A percentile compares a stretch with the other conserved stretches of the same genome.
phyloP scores from a whole-genome alignment of 2,888 invertebrate species.

The Agrotis puta region DNA sequence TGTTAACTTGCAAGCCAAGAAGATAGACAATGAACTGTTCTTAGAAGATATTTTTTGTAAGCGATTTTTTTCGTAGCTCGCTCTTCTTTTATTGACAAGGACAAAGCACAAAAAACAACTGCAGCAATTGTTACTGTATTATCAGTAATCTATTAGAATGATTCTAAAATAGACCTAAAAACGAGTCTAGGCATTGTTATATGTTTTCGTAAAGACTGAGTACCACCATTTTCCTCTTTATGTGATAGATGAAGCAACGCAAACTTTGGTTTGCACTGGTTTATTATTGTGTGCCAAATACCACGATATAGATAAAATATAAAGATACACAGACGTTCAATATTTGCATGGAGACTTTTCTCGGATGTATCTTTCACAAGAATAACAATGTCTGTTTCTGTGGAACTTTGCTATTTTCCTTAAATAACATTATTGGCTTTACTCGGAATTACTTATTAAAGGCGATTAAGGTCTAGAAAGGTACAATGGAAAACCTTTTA shows the following conservation, averaged over 20 bases:
- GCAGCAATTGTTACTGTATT: neutral
- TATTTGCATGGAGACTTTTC: conserved; percentile 39
- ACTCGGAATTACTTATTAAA: neutral
- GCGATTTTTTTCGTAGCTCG: conserved; percentile 19
- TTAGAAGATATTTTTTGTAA: conserved; percentile 18
- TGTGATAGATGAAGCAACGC: conserved; percentile 28
- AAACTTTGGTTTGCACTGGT: conserved; percentile 57
- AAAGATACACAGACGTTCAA: conserved; percentile 42
- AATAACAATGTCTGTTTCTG: conserved; percentile 12
- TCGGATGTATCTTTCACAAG: conserved; percentile 14
- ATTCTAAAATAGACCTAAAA: conserved; percentile 20
- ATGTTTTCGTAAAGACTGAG: conserved; percentile 10
- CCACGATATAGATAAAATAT: conserved; percentile 29
- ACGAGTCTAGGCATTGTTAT: conserved; percentile 7
- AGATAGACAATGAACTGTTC: neutral
- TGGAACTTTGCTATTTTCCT: conserved; percentile 19
- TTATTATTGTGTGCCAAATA: conserved; percentile 62
- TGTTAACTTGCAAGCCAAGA: neutral
- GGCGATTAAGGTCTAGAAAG: conserved; percentile 12
- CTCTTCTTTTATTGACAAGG: conserved; percentile 24
- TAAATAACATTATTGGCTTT: conserved; percentile 7
- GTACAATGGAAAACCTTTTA: conserved; percentile 9
- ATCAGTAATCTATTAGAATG: conserved; percentile 9
- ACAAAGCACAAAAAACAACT: conserved; percentile 6
- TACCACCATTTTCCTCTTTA: conserved; percentile 29